Evolutionary conservation across 2,888 invertebrate genomes (phyloP).

Genomic region (Harpalus rufipes): DNA sequence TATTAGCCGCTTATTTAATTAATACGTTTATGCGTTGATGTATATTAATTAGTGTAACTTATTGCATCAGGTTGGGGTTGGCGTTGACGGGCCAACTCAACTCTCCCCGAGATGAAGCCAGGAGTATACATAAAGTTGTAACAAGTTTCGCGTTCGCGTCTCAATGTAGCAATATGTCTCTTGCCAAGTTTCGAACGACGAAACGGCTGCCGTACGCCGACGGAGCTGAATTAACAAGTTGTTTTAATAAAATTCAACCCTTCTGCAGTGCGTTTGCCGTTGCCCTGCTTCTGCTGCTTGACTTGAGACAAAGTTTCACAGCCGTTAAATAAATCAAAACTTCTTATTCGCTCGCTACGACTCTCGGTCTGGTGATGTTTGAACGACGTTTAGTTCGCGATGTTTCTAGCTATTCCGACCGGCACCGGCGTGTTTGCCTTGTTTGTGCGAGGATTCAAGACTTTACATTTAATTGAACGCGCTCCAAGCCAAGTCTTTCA

Average conservation of each 20-base stretch:
- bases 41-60: slow-evolving; percentile 78
- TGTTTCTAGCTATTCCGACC: slow-evolving; percentile 22
- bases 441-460: slow-evolving; percentile 38
- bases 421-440: slow-evolving; percentile 19
- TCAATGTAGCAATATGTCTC: slow-evolving; percentile 72
- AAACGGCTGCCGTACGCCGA: slow-evolving; percentile 70
- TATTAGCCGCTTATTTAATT: slow-evolving; percentile 77
- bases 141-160: slow-evolving; percentile 73
- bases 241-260: slow-evolving; percentile 78
- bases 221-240: slow-evolving; percentile 77
- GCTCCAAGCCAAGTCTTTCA: slow-evolving; percentile 13
- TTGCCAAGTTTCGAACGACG: slow-evolving; percentile 68
- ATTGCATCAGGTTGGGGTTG: slow-evolving; percentile 71
- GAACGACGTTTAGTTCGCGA: slow-evolving; percentile 45
- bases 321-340: slow-evolving; percentile 76
- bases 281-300: slow-evolving; percentile 36
- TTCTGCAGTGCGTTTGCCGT: slow-evolving; percentile 70
- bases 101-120: slow-evolving; percentile 30
- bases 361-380: slow-evolving; percentile 42
- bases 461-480: slow-evolving; percentile 45
- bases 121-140: slow-evolving; percentile 69
- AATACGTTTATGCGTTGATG: slow-evolving; percentile 78
- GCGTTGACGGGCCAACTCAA: slow-evolving; percentile 26
- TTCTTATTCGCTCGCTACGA: slow-evolving; percentile 72
- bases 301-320: slow-evolving; percentile 61